Percentiles rank a stretch among this genome's conserved stretches.
These are phyloP conservation scores for Cyanocitta stelleri DNA, from an alignment of 2,113 vertebrate species.

Conservation along the genomic window DNA sequence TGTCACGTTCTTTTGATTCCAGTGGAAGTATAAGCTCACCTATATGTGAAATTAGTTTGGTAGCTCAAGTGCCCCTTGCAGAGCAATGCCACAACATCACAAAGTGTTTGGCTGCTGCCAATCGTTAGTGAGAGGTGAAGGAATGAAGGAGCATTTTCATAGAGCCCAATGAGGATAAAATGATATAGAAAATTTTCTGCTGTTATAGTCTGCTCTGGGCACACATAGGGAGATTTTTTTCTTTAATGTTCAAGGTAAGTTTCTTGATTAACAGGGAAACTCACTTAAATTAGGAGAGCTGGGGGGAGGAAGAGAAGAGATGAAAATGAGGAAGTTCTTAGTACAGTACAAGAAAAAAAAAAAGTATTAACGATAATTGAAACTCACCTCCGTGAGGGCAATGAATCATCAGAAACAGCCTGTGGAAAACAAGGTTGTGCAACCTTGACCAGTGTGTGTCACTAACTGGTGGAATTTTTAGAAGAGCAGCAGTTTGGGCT, in stretches of 20 bases:
- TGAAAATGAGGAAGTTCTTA: conserved; percentile 70
- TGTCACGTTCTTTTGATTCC: background rate
- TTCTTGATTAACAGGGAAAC: conserved; percentile 2
- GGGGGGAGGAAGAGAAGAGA: conserved; percentile 11
- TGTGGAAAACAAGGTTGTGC: conserved; percentile 84
- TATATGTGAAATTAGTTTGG: background rate
- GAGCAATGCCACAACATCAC: background rate
- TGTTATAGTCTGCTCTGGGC: background rate
- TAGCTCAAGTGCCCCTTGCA: background rate
- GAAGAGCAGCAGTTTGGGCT: conserved; percentile 81
- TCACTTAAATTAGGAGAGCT: background rate
- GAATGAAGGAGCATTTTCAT: background rate
- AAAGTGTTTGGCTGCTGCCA: background rate
- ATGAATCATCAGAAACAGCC: conserved; percentile 81
- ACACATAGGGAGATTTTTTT: background rate
- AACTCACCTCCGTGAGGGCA: conserved; percentile 77
- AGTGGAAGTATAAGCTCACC: background rate
- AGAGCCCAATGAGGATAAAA: background rate
- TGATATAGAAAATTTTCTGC: background rate
- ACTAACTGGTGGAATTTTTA: conserved; percentile 81
- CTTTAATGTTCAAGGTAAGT: background rate
- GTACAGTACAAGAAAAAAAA: conserved; percentile 64
- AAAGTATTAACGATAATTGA: conserved; percentile 73
- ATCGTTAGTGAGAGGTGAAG: background rate
- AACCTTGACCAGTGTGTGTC: conserved; percentile 80